A percentile compares a stretch with the other conserved stretches of the same genome.
Conservation (phyloP, 2,888 invertebrate species). For the Drosophila atripex region DNA sequence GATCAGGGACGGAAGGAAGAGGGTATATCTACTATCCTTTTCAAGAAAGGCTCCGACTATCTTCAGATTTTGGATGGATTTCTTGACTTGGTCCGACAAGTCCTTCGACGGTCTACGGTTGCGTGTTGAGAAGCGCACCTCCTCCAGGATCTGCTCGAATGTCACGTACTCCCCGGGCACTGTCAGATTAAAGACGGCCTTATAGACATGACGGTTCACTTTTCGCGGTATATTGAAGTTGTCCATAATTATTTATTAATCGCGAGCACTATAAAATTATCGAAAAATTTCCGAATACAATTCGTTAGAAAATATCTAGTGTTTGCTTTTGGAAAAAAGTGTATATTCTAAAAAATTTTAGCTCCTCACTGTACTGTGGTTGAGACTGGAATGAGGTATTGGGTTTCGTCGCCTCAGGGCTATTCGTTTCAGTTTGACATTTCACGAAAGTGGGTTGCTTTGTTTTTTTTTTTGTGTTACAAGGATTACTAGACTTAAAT, state of each 20-base stretch:
- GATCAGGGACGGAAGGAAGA: no score
- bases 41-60: no score
- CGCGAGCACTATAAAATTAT: not conserved
- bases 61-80: no score
- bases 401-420: not conserved
- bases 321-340: no score
- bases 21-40: no score
- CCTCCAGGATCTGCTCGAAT: not conserved
- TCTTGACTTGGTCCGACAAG: not conserved
- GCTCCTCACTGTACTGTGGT: not conserved
- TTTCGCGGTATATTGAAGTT: not conserved
- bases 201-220: not conserved
- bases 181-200: not conserved
- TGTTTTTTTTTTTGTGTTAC: not conserved
- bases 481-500: no score
- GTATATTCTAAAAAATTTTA: no score
- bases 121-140: not conserved
- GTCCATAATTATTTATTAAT: not conserved
- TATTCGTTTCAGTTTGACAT: not conserved
- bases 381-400: not conserved
- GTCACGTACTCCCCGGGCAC: not conserved
- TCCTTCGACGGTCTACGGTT: not conserved
- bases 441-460: not conserved
- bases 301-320: no score
- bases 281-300: not conserved